Conservation (phyloP, 2,113 vertebrate genomes). For the Candoia aspera region DNA sequence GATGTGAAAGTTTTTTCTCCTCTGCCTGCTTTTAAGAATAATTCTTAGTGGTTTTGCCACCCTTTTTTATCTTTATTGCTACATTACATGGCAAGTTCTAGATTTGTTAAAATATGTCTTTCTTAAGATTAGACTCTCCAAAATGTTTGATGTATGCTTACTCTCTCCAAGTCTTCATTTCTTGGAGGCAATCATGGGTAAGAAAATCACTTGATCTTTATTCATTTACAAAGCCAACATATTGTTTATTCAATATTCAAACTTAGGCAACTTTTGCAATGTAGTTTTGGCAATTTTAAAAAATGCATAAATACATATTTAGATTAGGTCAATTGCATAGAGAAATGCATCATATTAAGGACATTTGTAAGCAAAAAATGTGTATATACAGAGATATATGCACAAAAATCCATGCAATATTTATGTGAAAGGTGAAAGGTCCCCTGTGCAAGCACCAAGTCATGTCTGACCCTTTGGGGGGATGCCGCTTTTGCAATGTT, state of each 20-base stretch:
- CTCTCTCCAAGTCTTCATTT: neutral
- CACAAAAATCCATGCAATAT: neutral
- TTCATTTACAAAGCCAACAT: neutral
- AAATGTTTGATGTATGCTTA: neutral
- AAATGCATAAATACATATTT: neutral
- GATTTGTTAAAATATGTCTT: neutral
- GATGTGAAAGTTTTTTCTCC: neutral
- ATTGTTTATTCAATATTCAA: neutral
- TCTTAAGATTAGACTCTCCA: neutral
- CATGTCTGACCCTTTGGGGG: too few species aligned
- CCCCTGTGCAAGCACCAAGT: too few species aligned
- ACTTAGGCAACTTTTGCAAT: neutral
- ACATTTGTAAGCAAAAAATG: neutral
- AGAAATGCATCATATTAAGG: neutral
- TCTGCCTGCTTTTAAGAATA: constrained; percentile 4
- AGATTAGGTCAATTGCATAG: neutral
- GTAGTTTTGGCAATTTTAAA: neutral
- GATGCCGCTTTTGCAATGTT: too few species aligned
- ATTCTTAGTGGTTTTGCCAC: neutral
- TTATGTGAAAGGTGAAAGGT: too few species aligned
- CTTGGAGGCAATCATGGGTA: neutral
- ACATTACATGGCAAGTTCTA: neutral
- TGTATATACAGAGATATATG: neutral
- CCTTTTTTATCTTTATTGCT: neutral
- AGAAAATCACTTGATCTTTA: neutral